phyloP scores from a whole-genome alignment of 2,113 vertebrate species.

The Myotis lucifugus region DNA sequence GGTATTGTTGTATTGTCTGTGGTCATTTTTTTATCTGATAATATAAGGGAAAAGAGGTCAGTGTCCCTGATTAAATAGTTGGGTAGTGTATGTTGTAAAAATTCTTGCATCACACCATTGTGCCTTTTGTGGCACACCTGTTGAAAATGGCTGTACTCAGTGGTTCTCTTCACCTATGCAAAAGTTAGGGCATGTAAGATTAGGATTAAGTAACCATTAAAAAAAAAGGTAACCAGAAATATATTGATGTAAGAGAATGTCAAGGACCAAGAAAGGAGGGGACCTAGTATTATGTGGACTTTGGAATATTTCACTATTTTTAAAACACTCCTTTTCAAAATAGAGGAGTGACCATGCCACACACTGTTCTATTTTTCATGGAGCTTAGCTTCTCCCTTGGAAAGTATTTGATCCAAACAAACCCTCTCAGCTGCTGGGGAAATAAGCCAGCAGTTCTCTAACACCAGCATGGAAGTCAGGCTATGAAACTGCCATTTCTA shows the following conservation, averaged over 20 bases:
- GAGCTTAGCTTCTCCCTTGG: background rate
- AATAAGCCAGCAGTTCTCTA: background rate
- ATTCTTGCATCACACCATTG: background rate
- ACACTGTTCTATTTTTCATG: background rate
- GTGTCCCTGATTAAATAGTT: background rate
- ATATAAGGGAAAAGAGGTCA: background rate
- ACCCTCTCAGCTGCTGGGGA: background rate
- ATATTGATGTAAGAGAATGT: background rate
- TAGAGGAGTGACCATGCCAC: background rate
- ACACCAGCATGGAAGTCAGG: background rate
- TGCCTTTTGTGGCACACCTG: background rate
- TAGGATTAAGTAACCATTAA: background rate
- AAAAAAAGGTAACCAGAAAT: background rate
- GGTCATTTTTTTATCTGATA: background rate
- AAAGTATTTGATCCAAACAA: background rate
- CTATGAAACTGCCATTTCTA: background rate
- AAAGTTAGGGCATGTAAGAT: background rate
- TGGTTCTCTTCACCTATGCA: background rate
- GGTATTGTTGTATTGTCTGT: background rate
- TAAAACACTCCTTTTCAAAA: slow-evolving; percentile 24
- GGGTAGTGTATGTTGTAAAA: background rate
- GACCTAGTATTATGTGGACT: background rate
- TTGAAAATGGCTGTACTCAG: background rate
- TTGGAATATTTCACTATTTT: background rate
- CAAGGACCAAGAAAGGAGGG: background rate